Percentiles rank a stretch among this genome's conserved stretches.
These are phyloP conservation scores for Conopomorpha cramerella DNA, from an alignment of 1,140 invertebrate species.

Conservation along the genomic window DNA sequence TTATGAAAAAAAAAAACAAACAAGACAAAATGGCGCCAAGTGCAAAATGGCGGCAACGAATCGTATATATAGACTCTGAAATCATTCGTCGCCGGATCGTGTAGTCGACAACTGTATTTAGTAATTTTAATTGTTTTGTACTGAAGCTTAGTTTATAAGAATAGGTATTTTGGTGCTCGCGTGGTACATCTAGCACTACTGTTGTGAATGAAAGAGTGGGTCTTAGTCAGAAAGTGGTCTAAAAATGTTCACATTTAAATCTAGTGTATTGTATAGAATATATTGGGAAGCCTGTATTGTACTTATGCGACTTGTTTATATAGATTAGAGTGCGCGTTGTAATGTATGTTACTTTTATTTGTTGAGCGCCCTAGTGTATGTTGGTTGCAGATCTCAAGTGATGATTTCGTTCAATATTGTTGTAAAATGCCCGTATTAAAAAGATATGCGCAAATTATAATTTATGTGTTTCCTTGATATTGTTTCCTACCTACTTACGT, in stretches of 20 bases:
- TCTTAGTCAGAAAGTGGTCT: too few species aligned
- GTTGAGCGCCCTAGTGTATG: conserved; percentile 58
- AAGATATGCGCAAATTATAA: conserved; percentile 52
- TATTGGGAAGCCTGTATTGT: conserved; percentile 52
- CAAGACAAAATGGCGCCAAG: neutral
- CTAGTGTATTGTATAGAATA: conserved; percentile 48
- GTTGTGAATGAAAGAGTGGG: too few species aligned
- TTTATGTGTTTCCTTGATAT: conserved; percentile 24
- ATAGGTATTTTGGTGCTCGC: too few species aligned
- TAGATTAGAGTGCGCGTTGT: conserved; percentile 56
- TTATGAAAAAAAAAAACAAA: neutral
- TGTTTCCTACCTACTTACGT: too few species aligned
- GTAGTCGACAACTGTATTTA: too few species aligned
- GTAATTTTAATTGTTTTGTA: too few species aligned
- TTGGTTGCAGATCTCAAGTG: conserved; percentile 59
- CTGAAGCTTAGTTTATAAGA: too few species aligned
- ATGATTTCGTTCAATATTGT: conserved; percentile 60
- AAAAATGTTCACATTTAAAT: neutral
- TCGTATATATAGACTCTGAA: too few species aligned
- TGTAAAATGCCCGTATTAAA: conserved; percentile 60
- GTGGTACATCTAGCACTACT: too few species aligned
- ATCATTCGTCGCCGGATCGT: too few species aligned
- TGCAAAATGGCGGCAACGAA: neutral
- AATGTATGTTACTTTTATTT: conserved; percentile 47
- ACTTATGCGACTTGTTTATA: conserved; percentile 59